A percentile compares a stretch with the other conserved stretches of the same genome.
phyloP scores from a whole-genome alignment of 2,797 vertebrate genomes.

The Xenentodon cancila region DNA sequence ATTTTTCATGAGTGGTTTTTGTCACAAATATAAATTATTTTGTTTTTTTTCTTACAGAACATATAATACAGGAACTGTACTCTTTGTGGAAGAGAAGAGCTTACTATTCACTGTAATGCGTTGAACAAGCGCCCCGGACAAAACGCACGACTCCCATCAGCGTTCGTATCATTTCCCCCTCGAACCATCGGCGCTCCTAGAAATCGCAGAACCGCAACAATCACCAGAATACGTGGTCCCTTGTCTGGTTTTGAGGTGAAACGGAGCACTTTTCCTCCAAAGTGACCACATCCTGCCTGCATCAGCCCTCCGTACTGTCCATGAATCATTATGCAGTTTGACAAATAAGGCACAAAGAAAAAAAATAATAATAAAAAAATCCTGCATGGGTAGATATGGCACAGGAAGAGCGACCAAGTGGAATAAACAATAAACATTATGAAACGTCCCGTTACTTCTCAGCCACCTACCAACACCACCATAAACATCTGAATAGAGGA shows the following conservation, averaged over 20 bases:
- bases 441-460: constrained; percentile 12
- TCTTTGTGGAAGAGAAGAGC: constrained; percentile 55
- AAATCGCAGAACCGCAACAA: constrained; percentile 37
- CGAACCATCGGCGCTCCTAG: constrained; percentile 21
- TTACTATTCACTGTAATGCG: constrained; percentile 57
- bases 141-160: constrained; percentile 33
- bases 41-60: constrained; percentile 78
- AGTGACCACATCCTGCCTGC: constrained; percentile 13
- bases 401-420: constrained; percentile 52
- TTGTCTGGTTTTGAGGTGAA: constrained; percentile 25
- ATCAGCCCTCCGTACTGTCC: constrained; percentile 46
- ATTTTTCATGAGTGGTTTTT: constrained; percentile 90
- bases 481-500: constrained; percentile 14
- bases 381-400: constrained; percentile 67
- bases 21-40: constrained; percentile 99
- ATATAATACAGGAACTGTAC: constrained; percentile 70
- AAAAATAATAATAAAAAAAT: constrained; percentile 14
- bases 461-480: constrained; percentile 4
- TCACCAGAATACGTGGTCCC: constrained; percentile 56
- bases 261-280: constrained; percentile 40
- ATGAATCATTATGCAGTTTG: constrained; percentile 61
- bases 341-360: constrained; percentile 85
- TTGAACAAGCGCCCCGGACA: constrained; percentile 36
- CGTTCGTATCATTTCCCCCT: constrained; percentile 19
- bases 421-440: too few relatives aligned